Conservation (phyloP, 2,888 invertebrate species). For the Aricia artaxerxes region DNA sequence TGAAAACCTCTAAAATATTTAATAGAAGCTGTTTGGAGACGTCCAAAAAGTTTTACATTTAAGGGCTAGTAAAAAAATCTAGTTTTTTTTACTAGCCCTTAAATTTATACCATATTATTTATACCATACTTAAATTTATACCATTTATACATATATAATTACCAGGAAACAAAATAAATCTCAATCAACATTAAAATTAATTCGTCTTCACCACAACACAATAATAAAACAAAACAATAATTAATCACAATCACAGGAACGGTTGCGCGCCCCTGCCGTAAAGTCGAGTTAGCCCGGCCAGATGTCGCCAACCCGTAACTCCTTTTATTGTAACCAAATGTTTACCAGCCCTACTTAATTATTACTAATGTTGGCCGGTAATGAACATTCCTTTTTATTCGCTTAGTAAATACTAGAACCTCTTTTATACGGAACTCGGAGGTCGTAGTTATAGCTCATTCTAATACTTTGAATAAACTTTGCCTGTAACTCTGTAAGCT, state of each 20-base stretch:
- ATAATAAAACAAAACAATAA: neutral
- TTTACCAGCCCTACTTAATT: conserved; percentile 40
- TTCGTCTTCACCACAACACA: neutral
- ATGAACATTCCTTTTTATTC: conserved; percentile 18
- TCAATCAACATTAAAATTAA: no score
- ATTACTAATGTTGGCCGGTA: conserved; percentile 28
- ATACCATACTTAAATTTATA: no score
- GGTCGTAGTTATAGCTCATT: neutral
- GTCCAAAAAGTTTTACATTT: no score
- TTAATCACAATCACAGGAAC: conserved; percentile 18
- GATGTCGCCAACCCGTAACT: conserved; percentile 62
- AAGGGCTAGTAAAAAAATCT: no score
- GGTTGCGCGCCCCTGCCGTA: conserved; percentile 52
- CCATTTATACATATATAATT: no score
- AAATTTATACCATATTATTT: no score
- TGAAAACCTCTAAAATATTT: no score
- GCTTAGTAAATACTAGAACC: neutral
- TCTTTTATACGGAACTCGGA: neutral
- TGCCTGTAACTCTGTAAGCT: no score
- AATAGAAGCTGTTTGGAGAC: no score
- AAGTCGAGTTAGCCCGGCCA: conserved; percentile 56
- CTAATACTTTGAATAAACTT: no score
- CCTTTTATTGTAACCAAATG: conserved; percentile 59
- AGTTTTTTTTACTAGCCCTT: no score
- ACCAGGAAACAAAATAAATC: no score